A percentile compares a stretch with the other conserved stretches of the same genome.
These are phyloP conservation scores for Drosophila eohydei DNA, from an alignment of 2,888 invertebrate species.

Conservation along the genomic window DNA sequence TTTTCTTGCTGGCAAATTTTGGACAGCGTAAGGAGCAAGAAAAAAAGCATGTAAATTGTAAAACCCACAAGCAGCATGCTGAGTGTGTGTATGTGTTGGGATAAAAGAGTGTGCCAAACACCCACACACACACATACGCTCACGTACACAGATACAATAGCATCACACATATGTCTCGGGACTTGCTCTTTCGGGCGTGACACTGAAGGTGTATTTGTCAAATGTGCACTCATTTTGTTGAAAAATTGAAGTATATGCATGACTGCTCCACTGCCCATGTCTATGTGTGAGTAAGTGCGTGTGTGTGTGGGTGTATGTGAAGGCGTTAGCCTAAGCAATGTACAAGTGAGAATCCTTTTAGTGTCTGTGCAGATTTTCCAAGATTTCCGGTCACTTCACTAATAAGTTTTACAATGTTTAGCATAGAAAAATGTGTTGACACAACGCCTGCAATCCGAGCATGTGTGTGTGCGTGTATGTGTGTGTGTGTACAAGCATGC, in stretches of 20 bases:
- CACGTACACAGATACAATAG: neutral
- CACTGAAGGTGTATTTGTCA: conserved; percentile 77
- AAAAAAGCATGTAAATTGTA: conserved; percentile 58
- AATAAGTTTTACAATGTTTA: conserved; percentile 77
- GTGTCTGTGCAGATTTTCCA: conserved; percentile 68
- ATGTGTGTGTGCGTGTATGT: neutral
- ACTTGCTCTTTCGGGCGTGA: conserved; percentile 49
- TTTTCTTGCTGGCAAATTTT: conserved; percentile 58
- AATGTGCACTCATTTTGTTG: conserved; percentile 79
- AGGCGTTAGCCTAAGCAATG: conserved; percentile 42
- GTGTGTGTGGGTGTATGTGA: conserved; percentile 22
- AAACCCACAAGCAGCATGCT: conserved; percentile 38
- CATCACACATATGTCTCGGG: conserved; percentile 65
- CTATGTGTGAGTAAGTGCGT: conserved; percentile 2
- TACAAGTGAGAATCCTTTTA: conserved; percentile 60
- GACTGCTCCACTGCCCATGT: conserved; percentile 62
- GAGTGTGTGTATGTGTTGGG: conserved; percentile 1
- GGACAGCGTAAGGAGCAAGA: conserved; percentile 31
- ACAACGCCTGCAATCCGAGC: conserved; percentile 40
- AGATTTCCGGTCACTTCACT: conserved; percentile 81
- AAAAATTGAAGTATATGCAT: conserved; percentile 79
- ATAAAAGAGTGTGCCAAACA: conserved; percentile 4
- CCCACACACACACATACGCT: neutral
- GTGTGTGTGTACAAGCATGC: conserved; percentile 32
- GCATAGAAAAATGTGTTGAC: conserved; percentile 63